These are phyloP conservation scores for Sipunculus nudus DNA, from an alignment of 2,888 invertebrate species.

Conservation along the genomic window DNA sequence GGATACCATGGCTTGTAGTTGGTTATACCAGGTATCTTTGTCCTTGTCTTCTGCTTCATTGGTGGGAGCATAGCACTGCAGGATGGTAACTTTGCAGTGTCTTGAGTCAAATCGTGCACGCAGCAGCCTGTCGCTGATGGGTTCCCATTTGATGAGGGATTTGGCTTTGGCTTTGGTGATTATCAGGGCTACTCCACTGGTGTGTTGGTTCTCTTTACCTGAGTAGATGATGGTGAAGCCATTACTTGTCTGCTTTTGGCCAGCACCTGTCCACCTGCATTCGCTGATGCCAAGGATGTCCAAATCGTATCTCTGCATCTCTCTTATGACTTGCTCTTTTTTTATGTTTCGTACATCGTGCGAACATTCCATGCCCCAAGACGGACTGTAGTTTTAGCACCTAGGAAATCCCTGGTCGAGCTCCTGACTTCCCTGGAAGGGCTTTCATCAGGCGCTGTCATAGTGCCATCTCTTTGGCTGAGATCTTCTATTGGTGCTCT, in stretches of 20 bases:
- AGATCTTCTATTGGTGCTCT: too few relatives aligned
- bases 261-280: conserved; percentile 12
- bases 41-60: conserved; percentile 22
- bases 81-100: conserved; percentile 14
- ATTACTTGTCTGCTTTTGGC: background rate
- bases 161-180: background rate
- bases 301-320: conserved; percentile 10
- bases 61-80: conserved; percentile 30
- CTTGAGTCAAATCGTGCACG: background rate
- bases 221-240: too few relatives aligned
- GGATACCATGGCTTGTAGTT: too few relatives aligned
- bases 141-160: conserved; percentile 8
- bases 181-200: conserved; percentile 2
- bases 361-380: conserved; percentile 15
- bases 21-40: conserved; percentile 29
- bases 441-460: too few relatives aligned
- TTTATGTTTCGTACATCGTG: conserved; percentile 17
- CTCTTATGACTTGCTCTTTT: conserved; percentile 15
- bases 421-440: too few relatives aligned
- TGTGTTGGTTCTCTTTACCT: background rate
- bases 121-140: background rate
- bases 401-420: too few relatives aligned
- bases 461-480: too few relatives aligned
- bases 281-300: conserved; percentile 14
- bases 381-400: conserved; percentile 6